Evolutionary conservation across 1,140 invertebrate species (phyloP).

Genomic region (Caenorhabditis brenneri): DNA sequence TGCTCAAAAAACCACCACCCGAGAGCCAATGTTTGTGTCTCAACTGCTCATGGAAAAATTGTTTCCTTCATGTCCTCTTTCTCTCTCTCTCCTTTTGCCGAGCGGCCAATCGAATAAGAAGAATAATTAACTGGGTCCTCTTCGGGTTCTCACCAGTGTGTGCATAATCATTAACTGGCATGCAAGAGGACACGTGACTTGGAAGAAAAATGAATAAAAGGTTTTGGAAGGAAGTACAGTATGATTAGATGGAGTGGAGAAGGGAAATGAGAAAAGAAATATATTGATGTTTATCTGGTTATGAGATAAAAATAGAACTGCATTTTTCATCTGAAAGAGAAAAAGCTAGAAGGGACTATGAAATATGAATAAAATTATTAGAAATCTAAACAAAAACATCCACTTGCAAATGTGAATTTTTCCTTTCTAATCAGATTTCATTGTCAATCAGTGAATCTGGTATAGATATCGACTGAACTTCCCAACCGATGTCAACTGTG

Average conservation of each 20-base stretch:
- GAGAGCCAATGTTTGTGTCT: conserved; percentile 21
- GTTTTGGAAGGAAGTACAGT: conserved; percentile 1
- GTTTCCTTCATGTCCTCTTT: too few species aligned
- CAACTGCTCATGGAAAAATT: neutral
- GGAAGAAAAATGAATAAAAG: neutral
- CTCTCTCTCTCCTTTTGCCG: neutral
- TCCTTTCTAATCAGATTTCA: too few species aligned
- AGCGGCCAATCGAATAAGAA: conserved; percentile 30
- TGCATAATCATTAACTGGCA: conserved; percentile 17
- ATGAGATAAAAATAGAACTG: neutral
- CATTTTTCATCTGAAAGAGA: neutral
- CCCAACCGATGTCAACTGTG: too few species aligned
- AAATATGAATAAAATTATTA: too few species aligned
- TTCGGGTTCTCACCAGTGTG: too few species aligned
- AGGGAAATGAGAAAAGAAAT: neutral
- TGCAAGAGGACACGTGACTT: conserved; percentile 1
- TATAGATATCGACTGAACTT: too few species aligned
- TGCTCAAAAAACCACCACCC: neutral
- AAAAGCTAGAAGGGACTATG: too few species aligned
- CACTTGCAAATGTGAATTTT: too few species aligned
- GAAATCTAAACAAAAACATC: too few species aligned
- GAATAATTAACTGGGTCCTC: conserved; percentile 37
- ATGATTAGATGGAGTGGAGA: neutral
- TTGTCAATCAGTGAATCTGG: too few species aligned
- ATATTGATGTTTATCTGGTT: too few species aligned